Conservation (phyloP, 2,797 vertebrate species). For the Pempheris klunzingeri region DNA sequence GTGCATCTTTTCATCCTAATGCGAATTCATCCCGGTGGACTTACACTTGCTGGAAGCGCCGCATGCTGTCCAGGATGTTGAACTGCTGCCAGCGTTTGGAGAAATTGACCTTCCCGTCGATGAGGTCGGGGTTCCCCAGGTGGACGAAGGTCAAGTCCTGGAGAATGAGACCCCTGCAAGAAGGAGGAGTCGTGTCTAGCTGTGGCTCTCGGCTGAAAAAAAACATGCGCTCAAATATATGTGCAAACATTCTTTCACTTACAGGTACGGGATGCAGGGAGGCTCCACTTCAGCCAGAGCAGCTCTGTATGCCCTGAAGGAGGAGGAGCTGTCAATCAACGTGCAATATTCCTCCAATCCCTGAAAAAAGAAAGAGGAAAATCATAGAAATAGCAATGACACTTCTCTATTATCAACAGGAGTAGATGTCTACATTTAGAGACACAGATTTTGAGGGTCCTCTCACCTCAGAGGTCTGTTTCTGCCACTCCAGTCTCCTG, state of each 20-base stretch:
- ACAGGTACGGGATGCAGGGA: constrained; percentile 98
- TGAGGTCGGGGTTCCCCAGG: constrained; percentile 96
- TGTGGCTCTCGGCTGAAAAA: neutral
- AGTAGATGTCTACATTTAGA: neutral
- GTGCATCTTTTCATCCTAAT: constrained; percentile 4
- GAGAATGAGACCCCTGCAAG: constrained; percentile 93
- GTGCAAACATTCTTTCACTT: constrained; percentile 73
- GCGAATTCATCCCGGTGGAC: constrained; percentile 60
- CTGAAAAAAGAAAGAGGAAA: constrained; percentile 72
- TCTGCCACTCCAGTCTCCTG: constrained; percentile 98
- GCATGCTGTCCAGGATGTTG: constrained; percentile 99
- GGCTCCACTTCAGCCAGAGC: constrained; percentile 97
- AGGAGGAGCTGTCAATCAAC: constrained; percentile 98
- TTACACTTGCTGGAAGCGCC: constrained; percentile 99
- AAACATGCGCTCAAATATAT: neutral
- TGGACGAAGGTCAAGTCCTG: constrained; percentile 99
- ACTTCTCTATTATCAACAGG: neutral
- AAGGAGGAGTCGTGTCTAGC: neutral
- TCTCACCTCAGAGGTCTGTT: constrained; percentile 97
- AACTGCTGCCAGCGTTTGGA: constrained; percentile 99
- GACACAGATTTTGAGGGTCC: neutral
- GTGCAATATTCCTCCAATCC: constrained; percentile 98
- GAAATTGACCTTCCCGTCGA: constrained; percentile 97
- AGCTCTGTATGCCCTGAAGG: constrained; percentile 96
- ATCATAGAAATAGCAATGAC: neutral